phyloP scores from a whole-genome alignment of 2,888 invertebrate genomes.

The Oxytorus armatus region DNA sequence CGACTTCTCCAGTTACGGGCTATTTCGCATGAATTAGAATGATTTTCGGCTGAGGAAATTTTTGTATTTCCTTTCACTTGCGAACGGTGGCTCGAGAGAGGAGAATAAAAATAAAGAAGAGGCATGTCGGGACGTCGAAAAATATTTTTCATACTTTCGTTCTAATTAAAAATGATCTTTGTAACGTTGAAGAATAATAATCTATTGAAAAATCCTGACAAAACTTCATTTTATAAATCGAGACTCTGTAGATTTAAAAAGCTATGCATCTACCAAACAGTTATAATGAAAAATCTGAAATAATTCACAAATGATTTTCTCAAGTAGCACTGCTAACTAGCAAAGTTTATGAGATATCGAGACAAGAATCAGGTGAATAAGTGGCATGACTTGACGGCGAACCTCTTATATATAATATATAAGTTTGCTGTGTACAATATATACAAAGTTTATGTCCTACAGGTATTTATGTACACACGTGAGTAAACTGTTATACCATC shows the following conservation, averaged over 20 bases:
- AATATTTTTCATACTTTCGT: too few relatives aligned
- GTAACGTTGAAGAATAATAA: slow-evolving; percentile 9
- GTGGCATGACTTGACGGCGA: not conserved
- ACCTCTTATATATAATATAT: not conserved
- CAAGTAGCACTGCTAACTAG: not conserved
- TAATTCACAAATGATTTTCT: not conserved
- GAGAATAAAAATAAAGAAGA: too few relatives aligned
- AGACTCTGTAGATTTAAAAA: too few relatives aligned
- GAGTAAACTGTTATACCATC: slow-evolving; percentile 1
- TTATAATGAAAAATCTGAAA: not conserved
- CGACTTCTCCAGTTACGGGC: not conserved
- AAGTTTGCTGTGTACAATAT: not conserved
- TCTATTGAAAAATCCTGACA: too few relatives aligned
- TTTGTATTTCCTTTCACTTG: not conserved
- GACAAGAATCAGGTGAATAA: not conserved
- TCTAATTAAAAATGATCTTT: too few relatives aligned
- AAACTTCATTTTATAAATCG: too few relatives aligned
- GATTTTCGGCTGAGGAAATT: not conserved
- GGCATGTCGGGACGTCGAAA: too few relatives aligned
- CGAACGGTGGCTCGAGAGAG: not conserved
- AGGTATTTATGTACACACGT: not conserved
- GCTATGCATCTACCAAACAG: too few relatives aligned
- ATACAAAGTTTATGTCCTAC: not conserved
- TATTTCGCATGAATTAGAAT: not conserved
- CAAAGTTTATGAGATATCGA: not conserved